A percentile compares a stretch with the other conserved stretches of the same genome.
Evolutionary conservation across 2,797 vertebrate species (phyloP).

Genomic region (Okamejei kenojei): DNA sequence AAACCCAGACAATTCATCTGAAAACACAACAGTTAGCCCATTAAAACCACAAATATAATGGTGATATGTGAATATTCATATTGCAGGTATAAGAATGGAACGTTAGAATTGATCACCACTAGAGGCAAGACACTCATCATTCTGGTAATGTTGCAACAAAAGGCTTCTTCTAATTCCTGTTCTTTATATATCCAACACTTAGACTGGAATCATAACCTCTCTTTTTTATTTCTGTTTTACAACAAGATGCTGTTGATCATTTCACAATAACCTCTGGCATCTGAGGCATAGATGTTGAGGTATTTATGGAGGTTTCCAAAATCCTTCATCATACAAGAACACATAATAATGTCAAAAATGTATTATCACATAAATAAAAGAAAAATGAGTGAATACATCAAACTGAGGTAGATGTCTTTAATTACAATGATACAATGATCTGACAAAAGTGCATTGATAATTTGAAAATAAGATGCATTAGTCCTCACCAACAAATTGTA

Average conservation of each 20-base stretch:
- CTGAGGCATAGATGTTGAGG: neutral
- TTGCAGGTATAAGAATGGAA: conserved; percentile 22
- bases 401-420: conserved; percentile 38
- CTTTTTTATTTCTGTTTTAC: conserved; percentile 14
- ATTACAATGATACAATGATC: conserved; percentile 35
- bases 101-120: neutral
- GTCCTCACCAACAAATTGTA: neutral
- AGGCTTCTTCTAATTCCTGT: neutral
- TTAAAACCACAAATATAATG: neutral
- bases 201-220: neutral
- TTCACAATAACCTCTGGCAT: neutral
- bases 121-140: neutral
- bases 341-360: conserved; percentile 26
- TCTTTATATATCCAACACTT: neutral
- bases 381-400: conserved; percentile 28
- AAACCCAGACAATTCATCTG: neutral
- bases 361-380: conserved; percentile 19
- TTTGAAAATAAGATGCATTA: neutral
- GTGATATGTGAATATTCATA: neutral
- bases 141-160: neutral
- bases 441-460: conserved; percentile 35
- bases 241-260: neutral
- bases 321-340: neutral
- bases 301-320: neutral
- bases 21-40: neutral